phyloP scores from a whole-genome alignment of 2,888 invertebrate species.

The Ryuthela nishihirai region DNA sequence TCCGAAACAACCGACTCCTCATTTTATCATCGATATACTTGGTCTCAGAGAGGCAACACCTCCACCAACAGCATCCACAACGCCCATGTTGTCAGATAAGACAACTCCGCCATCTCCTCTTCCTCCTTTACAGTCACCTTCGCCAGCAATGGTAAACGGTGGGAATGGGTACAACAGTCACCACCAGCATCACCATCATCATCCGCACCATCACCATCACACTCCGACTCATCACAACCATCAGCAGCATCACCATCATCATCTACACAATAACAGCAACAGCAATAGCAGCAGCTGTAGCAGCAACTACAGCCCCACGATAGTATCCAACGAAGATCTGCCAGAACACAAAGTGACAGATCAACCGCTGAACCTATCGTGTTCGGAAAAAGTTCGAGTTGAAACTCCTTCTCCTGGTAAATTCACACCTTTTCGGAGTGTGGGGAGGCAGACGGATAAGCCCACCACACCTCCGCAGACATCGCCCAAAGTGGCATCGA shows the following conservation, averaged over 20 bases:
- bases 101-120: neutral
- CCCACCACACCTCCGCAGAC: too few species aligned
- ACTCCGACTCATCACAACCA: conserved; percentile 30
- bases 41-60: conserved; percentile 55
- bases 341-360: conserved; percentile 28
- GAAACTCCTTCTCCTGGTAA: conserved; percentile 19
- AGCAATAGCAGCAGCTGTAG: conserved; percentile 24
- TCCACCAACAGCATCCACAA: conserved; percentile 9
- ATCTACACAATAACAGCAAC: conserved; percentile 14
- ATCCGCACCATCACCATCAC: conserved; percentile 31
- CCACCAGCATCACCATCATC: conserved; percentile 27
- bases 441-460: conserved; percentile 12
- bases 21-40: conserved; percentile 81
- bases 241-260: conserved; percentile 28
- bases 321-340: conserved; percentile 7
- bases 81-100: conserved; percentile 10
- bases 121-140: neutral
- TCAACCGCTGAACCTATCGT: conserved; percentile 34
- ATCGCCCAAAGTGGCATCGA: too few species aligned
- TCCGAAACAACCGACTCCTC: conserved; percentile 76
- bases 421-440: conserved; percentile 13
- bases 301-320: conserved; percentile 15
- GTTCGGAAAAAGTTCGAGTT: conserved; percentile 21
- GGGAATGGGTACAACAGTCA: conserved; percentile 7
- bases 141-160: too few species aligned